Base-by-base conservation (phyloP, 2,888 invertebrate species). In the Argynnis bischoffii region DNA sequence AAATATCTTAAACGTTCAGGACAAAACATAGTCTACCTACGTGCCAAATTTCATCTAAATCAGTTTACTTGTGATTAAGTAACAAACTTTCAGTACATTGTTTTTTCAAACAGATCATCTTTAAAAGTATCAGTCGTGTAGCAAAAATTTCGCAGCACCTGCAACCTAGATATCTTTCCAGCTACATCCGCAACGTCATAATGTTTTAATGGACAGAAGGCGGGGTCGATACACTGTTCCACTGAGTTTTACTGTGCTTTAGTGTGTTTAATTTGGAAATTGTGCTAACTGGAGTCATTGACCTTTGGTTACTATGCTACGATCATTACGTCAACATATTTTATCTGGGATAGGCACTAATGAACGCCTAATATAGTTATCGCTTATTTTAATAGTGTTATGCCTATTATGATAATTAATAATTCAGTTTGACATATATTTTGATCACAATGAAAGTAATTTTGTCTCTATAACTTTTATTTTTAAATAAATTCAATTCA, bases 251-350 rank as follows among this genome's bases (percentile, higher is more conserved):
- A 60, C 72, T 72, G 66, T 57, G 70, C 72, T 76, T 74, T 73
- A 75, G 76, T 71, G 70, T 64, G 71, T 72, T 74, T 70, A 64
- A 72, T 72, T 74, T 75, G 77, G 74, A 78, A 81, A 79, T 75
- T 82, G 78, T 77, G 82, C 71, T 81, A 81, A 75, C 69, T 66
- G 61, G 66, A 72, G 75, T 74, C 72, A 64, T 73, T 76, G 76
- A 76, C 69, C 75, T 69, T 46, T 50, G 60, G 66, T 55, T 66
- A 31, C 41, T 60, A 54, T 67, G 70, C 66, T n/a, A n/a, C 67
- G 16, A 46, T 56, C 26, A 64, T 65, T 69, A 60, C 63, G 66
- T 55, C 48, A 68, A 64, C 48, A 65, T 63, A 67, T 48, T 46
- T 15, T 46, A 35, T 31, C 66, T 18, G 59, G 50, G 35, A 54